Base-by-base conservation (phyloP, 1,140 invertebrate genomes). In the Maconellicoccus hirsutus region DNA sequence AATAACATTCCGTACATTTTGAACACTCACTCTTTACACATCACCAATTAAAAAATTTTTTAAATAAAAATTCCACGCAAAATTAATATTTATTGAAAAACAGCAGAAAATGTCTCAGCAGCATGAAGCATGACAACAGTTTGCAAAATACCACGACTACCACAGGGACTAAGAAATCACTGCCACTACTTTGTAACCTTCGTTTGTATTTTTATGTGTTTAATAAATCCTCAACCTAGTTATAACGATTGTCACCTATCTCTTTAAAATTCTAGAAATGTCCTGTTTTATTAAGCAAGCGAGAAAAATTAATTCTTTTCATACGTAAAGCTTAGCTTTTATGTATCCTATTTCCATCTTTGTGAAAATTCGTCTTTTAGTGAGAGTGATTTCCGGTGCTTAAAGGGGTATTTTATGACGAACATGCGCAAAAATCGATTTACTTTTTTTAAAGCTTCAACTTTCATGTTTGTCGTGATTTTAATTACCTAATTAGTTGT, bases 1-100 rank as follows among this genome's bases (percentile, higher is more conserved):
- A 93, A 81, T 70, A 93, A 79, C 86, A 92, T 89, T 19, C 91
- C 91, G 79, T 94, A 94, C 90, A 93, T 93, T 69, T 42, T 73
- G 27, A 16, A 27, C 8, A 66, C 10, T 52, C 42, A 52, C 42
- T 16, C 42, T 19, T 3, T 3, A 19, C 42, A 52, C 42, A 52
- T 52, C 42, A 52, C 42, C 4, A 52, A 52, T 33, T 33, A 6
- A 3, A 33, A 33, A n/a, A n/a, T n/a, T 33, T 33, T 6, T 12
- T 33, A 3, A 33, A 33, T 6, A 33, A 33, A 33, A 33, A 33
- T 6, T 6, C 3, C 4, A 52, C 4, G 42, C 12, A 52, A 52
- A 52, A 19, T 6, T 19, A 14, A 3, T 52, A 16, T 52, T 19
- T 3, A 52, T 52, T 8, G 42, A 16, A 3, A 19, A 14, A 52